Conservation (phyloP, 2,888 invertebrate genomes). For the Azorinus chamasolen region DNA sequence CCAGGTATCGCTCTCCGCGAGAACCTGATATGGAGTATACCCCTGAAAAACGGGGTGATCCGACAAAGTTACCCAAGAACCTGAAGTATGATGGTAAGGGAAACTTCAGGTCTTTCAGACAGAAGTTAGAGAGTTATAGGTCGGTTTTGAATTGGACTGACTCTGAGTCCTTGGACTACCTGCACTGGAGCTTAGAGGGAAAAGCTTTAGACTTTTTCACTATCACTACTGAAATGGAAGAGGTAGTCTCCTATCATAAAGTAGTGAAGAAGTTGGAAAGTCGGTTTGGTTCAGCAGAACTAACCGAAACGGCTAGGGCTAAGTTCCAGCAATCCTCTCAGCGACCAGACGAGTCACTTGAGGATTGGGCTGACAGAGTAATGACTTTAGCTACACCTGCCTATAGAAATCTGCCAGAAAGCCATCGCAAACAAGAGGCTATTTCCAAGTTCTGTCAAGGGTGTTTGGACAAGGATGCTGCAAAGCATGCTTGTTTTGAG, state of each 20-base stretch:
- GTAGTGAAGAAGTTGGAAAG: conserved; percentile 23
- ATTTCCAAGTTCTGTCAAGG: conserved; percentile 42
- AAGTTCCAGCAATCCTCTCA: conserved; percentile 29
- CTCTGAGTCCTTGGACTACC: conserved; percentile 10
- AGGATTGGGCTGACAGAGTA: conserved; percentile 42
- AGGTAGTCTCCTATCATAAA: conserved; percentile 1
- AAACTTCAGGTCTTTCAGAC: conserved; percentile 4
- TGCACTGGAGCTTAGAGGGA: conserved; percentile 14
- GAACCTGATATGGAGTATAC: no score
- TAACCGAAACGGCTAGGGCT: conserved; percentile 11
- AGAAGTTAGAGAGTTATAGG: conserved; percentile 6
- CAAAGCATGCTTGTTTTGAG: conserved; percentile 34
- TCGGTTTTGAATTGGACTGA: conserved; percentile 4
- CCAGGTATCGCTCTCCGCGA: no score
- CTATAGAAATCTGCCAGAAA: conserved; percentile 36
- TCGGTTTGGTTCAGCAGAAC: conserved; percentile 21
- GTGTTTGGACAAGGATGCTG: conserved; percentile 36
- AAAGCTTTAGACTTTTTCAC: conserved; percentile 23
- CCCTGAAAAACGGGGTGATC: no score
- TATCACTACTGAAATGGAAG: background rate
- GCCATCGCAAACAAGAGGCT: conserved; percentile 24
- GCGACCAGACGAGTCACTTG: conserved; percentile 9
- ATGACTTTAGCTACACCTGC: conserved; percentile 42
- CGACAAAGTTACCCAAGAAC: no score
- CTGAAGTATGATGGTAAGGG: background rate